Percentiles rank a stretch among this genome's conserved stretches.
These are phyloP conservation scores for Cryptotis parvus DNA, from an alignment of 2,113 vertebrate species.

Conservation along the genomic window DNA sequence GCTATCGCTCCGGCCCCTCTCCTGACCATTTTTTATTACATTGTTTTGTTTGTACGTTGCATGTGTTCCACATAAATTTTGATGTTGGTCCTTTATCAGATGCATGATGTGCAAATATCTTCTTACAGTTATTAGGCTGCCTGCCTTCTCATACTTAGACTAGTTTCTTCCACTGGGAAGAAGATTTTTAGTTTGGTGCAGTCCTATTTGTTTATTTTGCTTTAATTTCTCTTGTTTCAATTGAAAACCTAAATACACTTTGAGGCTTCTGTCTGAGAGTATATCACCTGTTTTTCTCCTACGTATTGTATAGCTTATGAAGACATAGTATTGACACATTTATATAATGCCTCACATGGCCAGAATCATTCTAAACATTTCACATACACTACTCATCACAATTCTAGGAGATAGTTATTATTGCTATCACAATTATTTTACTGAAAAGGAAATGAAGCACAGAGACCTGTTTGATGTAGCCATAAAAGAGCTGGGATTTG, in stretches of 20 bases:
- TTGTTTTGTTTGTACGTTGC: too few species aligned
- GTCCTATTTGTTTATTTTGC: not conserved
- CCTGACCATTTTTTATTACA: too few species aligned
- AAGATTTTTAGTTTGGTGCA: too few species aligned
- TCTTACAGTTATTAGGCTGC: too few species aligned
- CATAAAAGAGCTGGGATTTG: conserved; percentile 19
- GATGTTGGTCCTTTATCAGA: too few species aligned
- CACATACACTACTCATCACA: conserved; percentile 2
- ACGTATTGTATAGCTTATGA: not conserved
- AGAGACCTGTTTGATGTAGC: not conserved
- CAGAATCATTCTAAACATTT: conserved; percentile 47
- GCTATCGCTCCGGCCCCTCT: too few species aligned
- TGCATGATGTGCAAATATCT: too few species aligned
- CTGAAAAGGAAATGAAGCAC: conserved; percentile 38
- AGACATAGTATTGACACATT: not conserved
- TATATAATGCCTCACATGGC: not conserved
- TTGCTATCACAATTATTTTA: conserved; percentile 31
- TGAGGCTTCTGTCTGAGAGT: not conserved
- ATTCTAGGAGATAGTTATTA: not conserved
- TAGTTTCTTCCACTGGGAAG: too few species aligned
- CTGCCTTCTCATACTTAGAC: too few species aligned
- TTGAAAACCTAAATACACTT: not conserved
- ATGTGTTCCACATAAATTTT: too few species aligned
- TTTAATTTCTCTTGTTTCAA: not conserved
- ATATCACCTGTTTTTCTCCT: not conserved